Base-by-base conservation (phyloP, 1,140 invertebrate species). In the Littorina saxatilis region DNA sequence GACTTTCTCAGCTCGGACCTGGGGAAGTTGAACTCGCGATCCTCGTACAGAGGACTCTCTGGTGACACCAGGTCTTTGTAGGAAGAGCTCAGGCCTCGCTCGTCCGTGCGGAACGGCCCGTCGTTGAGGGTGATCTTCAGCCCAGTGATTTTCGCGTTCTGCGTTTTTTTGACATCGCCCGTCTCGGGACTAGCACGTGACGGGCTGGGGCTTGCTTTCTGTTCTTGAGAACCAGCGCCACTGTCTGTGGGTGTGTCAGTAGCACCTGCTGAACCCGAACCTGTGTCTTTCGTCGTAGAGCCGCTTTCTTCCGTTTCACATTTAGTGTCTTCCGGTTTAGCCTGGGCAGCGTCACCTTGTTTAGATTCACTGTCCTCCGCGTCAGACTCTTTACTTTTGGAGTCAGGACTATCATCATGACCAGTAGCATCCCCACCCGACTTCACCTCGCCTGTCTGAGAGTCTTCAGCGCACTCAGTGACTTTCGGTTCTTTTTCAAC, bases 21-120 rank as follows among this genome's bases (percentile, higher is more conserved):
- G 40, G 83, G 81, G 83, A 91, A 90, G 79, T 90, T 90, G 86
- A 92, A 92, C 82, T 92, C 91, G 27, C 83, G 79, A 29, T 92
- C 91, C n/a, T 90, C 84, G 81, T 89, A 90, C 27, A 87, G 70
- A 0, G 87, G 88, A 73, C 87, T 87, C 37, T 86, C 86, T 0
- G 87, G 83, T 35, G 80, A 79, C 27, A 85, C 27, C 3, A 83
- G 47, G 50, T 81, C 58, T 2, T 13, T 39, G n/a, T 50, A 73
- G 40, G 70, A 73, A 17, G 66, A 68, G 32, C 13, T 39, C 9
- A 37, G 32, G 7, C 58, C 27, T 29, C 58, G 9, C 7, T 61
- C 58, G 20, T 61, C 58, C 4, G 20, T 11, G 58, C 20, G n/a
- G 20, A 61, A 61, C 23, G 58, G 58, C 58, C 27, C n/a, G 58